These are phyloP conservation scores for Pelvicachromis taeniatus DNA, from an alignment of 2,113 vertebrate genomes.

Conservation along the genomic window DNA sequence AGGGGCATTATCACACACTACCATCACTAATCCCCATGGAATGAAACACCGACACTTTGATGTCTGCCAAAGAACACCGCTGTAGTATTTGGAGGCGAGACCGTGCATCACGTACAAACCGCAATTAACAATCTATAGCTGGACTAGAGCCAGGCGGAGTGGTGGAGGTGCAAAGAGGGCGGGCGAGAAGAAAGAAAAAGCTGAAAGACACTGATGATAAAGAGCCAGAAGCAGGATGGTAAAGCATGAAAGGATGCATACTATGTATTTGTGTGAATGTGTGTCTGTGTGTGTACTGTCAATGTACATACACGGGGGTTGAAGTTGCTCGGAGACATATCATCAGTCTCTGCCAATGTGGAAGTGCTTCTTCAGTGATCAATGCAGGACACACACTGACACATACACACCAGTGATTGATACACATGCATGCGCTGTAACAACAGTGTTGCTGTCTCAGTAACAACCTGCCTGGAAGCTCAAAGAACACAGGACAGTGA, in stretches of 20 bases:
- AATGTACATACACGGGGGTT: neutral
- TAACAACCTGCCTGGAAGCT: constrained; percentile 24
- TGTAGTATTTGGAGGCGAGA: constrained; percentile 53
- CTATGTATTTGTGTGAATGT: neutral
- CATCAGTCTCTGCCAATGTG: neutral
- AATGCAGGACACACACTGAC: neutral
- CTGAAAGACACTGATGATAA: constrained; percentile 21
- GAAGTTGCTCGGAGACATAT: neutral
- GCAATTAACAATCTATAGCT: constrained; percentile 74
- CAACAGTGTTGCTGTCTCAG: neutral
- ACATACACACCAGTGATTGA: neutral
- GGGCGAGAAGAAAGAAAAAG: neutral
- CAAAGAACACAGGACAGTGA: constrained; percentile 8
- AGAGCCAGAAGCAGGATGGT: constrained; percentile 30
- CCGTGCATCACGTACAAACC: constrained; percentile 44
- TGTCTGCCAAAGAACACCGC: constrained; percentile 60
- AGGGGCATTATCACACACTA: constrained; percentile 60
- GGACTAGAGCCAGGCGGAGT: constrained; percentile 57
- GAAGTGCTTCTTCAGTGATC: constrained; percentile 19
- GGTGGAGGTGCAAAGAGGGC: neutral
- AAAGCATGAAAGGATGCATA: neutral
- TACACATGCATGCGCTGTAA: neutral
- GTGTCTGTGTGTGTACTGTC: neutral
- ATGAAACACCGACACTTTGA: constrained; percentile 67
- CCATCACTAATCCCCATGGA: constrained; percentile 69